Evolutionary conservation across 2,888 invertebrate genomes (phyloP), one percentile per base, ranked within the genome.

Genomic region (Pocota personata): DNA sequence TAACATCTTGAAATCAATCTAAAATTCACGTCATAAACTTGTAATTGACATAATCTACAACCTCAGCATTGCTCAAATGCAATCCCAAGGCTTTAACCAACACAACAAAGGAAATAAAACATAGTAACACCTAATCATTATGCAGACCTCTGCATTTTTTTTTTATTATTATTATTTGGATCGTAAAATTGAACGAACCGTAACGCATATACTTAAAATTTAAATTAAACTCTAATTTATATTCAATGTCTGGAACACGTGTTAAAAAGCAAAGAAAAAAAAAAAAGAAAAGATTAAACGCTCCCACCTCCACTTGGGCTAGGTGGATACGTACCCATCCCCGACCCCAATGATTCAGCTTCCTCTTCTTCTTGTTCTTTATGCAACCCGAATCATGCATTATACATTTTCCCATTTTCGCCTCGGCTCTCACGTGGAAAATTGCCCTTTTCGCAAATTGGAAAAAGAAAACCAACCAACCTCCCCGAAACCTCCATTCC

Each of bases 171-270:
- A 6, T 77, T 50, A 30, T 60, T 69, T 50, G 27, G 46, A 19
- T 78, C 78, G 50, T 78, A 69, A 78, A 78, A 71, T 64, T 64
- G 64, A 55, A 71, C 66, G 46, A 58, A 64, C 64, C 32, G 24
- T 19, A 80, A 66, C 57, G 60, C 71, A 76, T 77, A 52, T 72
- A 60, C 72, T 86, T 76, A 55, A 86, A 76, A 76, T 86, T 76
- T 67, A 77, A 86, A 86, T 82, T 86, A 82, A 82, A 72, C 40
- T 82, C 86, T 76, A 82, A 86, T 86, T 86, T 86, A 82, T 76
- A 86, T 86, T 82, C 86, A 82, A 72, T 67, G 76, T 82, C 82
- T 67, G 60, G 35, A 69, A 77, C 82, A 82, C 71, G 66, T 86
- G 80, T 66, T 66, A 16, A 27, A 19, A 48, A 57, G 8, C 43